Conservation (phyloP, 1,140 invertebrate genomes). For the Mesaphorura yosii region DNA sequence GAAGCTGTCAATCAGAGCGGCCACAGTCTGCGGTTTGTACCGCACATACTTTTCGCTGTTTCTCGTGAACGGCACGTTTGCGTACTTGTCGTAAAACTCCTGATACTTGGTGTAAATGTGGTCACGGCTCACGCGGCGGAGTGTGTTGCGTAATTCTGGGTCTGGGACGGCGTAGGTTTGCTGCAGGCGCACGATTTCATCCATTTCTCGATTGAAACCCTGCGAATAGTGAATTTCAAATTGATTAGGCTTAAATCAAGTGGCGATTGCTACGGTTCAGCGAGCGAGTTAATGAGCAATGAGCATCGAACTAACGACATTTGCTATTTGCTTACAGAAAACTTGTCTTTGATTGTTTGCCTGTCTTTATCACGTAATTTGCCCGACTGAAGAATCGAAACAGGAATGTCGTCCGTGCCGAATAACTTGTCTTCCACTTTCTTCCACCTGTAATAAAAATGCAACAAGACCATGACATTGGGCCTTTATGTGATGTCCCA, state of each 20-base stretch:
- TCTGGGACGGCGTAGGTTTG: slow-evolving; percentile 87
- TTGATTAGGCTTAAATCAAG: background rate
- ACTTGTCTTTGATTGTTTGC: slow-evolving; percentile 86
- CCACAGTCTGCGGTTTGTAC: slow-evolving; percentile 73
- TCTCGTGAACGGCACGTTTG: slow-evolving; percentile 68
- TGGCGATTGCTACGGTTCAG: background rate
- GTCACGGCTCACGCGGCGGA: slow-evolving; percentile 76
- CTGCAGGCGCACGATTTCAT: slow-evolving; percentile 72
- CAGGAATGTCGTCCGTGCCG: slow-evolving; percentile 50
- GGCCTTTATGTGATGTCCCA: too few relatives aligned
- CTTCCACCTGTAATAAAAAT: slow-evolving; percentile 56
- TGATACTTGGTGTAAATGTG: slow-evolving; percentile 72
- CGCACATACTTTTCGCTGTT: slow-evolving; percentile 90
- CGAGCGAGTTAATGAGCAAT: background rate
- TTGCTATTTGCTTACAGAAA: slow-evolving; percentile 53
- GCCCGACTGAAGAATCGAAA: slow-evolving; percentile 45
- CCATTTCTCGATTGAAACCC: slow-evolving; percentile 91
- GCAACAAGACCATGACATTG: too few relatives aligned
- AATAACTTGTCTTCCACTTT: slow-evolving; percentile 62
- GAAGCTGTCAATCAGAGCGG: slow-evolving; percentile 63
- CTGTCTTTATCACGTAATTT: slow-evolving; percentile 77
- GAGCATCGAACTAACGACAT: too few relatives aligned
- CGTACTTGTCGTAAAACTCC: slow-evolving; percentile 61
- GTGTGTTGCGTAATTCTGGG: slow-evolving; percentile 63
- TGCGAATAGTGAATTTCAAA: slow-evolving; percentile 34